Evolutionary conservation across 2,797 vertebrate species (phyloP).

Genomic region (Sebastes matsubarae): DNA sequence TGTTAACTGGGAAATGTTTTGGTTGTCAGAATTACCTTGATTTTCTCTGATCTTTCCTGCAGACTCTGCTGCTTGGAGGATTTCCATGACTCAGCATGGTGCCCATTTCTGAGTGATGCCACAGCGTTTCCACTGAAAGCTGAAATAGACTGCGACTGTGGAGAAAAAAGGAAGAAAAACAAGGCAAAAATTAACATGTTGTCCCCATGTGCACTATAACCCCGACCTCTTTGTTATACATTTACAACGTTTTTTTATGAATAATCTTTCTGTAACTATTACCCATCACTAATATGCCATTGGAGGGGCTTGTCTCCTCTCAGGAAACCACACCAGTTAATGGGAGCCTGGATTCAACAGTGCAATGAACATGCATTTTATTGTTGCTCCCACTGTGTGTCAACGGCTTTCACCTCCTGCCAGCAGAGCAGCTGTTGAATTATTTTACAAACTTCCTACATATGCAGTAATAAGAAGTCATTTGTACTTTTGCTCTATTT

Average conservation of each 20-base stretch:
- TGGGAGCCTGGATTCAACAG: not conserved
- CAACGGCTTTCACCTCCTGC: constrained; percentile 9
- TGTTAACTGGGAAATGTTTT: constrained; percentile 27
- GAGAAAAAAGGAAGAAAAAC: constrained; percentile 1
- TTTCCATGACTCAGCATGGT: constrained; percentile 71
- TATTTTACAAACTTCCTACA: constrained; percentile 16
- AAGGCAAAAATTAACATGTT: not conserved
- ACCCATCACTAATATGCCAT: not conserved
- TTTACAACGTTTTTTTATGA: not conserved
- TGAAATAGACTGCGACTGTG: constrained; percentile 54
- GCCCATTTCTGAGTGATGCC: constrained; percentile 70
- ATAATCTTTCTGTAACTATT: not conserved
- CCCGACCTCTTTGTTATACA: not conserved
- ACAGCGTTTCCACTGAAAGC: constrained; percentile 56
- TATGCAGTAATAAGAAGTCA: not conserved
- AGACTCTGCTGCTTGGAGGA: constrained; percentile 71
- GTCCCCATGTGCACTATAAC: not conserved
- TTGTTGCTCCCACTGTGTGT: constrained; percentile 4
- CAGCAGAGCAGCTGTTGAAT: constrained; percentile 24
- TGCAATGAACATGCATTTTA: constrained; percentile 25
- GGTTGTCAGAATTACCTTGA: constrained; percentile 77
- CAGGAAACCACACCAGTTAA: not conserved
- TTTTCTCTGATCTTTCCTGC: constrained; percentile 74
- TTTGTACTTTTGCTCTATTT: constrained; percentile 21
- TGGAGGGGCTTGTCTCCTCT: not conserved